These are phyloP conservation scores for Tribolium freemani DNA, from an alignment of 2,888 invertebrate species.

Conservation along the genomic window DNA sequence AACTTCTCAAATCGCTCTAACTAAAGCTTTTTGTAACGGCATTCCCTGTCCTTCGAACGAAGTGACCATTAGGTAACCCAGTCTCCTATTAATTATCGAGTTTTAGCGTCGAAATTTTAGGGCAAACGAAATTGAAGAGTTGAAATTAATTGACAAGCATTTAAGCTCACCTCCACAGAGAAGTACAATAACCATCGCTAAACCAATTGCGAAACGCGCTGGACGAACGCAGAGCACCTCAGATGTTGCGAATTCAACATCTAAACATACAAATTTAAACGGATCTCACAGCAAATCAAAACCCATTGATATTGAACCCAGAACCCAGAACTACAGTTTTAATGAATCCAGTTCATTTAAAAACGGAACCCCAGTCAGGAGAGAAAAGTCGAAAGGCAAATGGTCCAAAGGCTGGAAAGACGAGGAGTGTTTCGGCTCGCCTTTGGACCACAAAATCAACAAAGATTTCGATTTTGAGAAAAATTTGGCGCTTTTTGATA, in stretches of 20 bases:
- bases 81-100: background rate
- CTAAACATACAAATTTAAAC: conserved; percentile 63
- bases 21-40: conserved; percentile 88
- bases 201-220: conserved; percentile 71
- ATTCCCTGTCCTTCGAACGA: conserved; percentile 70
- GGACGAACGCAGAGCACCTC: conserved; percentile 67
- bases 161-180: conserved; percentile 64
- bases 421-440: conserved; percentile 84
- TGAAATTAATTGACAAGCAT: conserved; percentile 81
- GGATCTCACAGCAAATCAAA: conserved; percentile 63
- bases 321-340: conserved; percentile 44
- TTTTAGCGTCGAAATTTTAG: conserved; percentile 66
- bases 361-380: conserved; percentile 69
- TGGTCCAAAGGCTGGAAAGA: conserved; percentile 72
- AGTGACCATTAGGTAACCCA: conserved; percentile 74
- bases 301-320: conserved; percentile 64
- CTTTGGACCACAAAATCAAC: conserved; percentile 75
- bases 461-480: conserved; percentile 96
- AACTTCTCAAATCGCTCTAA: conserved; percentile 79
- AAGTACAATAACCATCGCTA: conserved; percentile 71
- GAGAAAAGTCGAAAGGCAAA: conserved; percentile 70
- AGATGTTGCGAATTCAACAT: conserved; percentile 63
- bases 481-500: conserved; percentile 92
- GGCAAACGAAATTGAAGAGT: conserved; percentile 80
- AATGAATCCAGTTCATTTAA: conserved; percentile 64